phyloP scores from a whole-genome alignment of 2,888 invertebrate species.

The Drymonia ruficornis region DNA sequence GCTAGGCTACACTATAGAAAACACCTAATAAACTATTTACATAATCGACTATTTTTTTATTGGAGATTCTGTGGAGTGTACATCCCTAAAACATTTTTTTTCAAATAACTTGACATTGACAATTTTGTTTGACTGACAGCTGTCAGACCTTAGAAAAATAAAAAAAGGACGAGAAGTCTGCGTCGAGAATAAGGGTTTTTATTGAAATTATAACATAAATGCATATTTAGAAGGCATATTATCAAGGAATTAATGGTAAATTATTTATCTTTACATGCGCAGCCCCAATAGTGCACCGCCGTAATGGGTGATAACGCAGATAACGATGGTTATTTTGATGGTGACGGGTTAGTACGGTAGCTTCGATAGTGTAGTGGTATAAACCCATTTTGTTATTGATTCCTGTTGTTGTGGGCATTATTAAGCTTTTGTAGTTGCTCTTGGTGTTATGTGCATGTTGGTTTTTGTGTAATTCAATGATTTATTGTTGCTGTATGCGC shows the following conservation, averaged over 20 bases:
- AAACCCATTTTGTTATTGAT: slow-evolving; percentile 10
- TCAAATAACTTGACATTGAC: not conserved
- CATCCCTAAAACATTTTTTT: too few species aligned
- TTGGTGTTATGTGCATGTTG: not conserved
- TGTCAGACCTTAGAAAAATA: not conserved
- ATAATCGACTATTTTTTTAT: too few species aligned
- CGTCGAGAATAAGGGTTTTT: not conserved
- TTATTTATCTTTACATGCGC: slow-evolving; percentile 41
- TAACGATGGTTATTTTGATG: slow-evolving; percentile 75
- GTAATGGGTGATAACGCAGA: slow-evolving; percentile 67
- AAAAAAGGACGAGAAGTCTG: not conserved
- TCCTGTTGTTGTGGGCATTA: slow-evolving; percentile 6
- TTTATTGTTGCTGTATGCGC: not conserved
- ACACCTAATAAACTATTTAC: too few species aligned
- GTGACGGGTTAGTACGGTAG: slow-evolving; percentile 78
- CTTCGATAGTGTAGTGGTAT: slow-evolving; percentile 30
- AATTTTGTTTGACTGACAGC: slow-evolving; percentile 3
- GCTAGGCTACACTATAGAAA: too few species aligned
- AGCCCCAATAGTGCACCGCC: slow-evolving; percentile 33
- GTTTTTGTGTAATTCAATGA: not conserved
- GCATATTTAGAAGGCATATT: slow-evolving; percentile 16
- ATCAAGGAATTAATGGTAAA: slow-evolving; percentile 57
- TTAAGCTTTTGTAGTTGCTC: not conserved
- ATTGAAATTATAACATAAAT: not conserved
- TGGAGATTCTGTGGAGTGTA: too few species aligned